phyloP scores from a whole-genome alignment of 2,888 invertebrate genomes.

The Leptopilina syphax region DNA sequence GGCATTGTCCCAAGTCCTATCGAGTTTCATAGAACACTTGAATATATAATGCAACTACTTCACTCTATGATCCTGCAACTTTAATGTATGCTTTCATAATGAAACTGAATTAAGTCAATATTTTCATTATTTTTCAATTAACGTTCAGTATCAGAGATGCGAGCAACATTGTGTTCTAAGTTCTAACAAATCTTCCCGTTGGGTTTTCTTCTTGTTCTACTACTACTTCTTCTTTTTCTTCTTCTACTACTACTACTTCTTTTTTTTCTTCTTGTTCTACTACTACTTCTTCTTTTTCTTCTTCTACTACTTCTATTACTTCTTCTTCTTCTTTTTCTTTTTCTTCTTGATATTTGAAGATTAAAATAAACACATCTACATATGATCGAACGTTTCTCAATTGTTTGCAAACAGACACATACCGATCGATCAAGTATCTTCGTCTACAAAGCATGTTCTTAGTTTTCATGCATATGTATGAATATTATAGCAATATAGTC shows the following conservation, averaged over 20 bases:
- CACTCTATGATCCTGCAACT: constrained; percentile 26
- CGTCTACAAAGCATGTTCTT: constrained; percentile 51
- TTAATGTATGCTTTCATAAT: constrained; percentile 33
- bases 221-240: no score
- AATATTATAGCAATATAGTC: constrained; percentile 56
- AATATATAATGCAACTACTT: constrained; percentile 21
- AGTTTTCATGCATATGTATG: constrained; percentile 57
- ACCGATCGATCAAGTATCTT: constrained; percentile 43
- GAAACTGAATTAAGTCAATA: neutral
- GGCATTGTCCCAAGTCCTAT: constrained; percentile 50
- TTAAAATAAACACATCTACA: neutral
- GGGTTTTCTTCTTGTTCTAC: no score
- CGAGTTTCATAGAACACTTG: constrained; percentile 35
- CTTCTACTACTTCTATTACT: neutral
- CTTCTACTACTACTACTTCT: no score
- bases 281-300: no score
- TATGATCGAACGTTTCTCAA: constrained; percentile 3
- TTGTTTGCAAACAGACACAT: constrained; percentile 10
- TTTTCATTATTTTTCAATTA: constrained; percentile 29
- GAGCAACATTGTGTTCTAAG: neutral
- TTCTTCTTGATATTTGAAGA: no score
- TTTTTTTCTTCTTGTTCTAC: neutral
- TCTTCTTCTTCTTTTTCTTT: no score
- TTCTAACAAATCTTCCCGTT: no score
- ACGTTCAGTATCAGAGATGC: neutral